A percentile compares a stretch with the other conserved stretches of the same genome.
phyloP scores from a whole-genome alignment of 1,140 invertebrate genomes.

The Mamestra configurata region DNA sequence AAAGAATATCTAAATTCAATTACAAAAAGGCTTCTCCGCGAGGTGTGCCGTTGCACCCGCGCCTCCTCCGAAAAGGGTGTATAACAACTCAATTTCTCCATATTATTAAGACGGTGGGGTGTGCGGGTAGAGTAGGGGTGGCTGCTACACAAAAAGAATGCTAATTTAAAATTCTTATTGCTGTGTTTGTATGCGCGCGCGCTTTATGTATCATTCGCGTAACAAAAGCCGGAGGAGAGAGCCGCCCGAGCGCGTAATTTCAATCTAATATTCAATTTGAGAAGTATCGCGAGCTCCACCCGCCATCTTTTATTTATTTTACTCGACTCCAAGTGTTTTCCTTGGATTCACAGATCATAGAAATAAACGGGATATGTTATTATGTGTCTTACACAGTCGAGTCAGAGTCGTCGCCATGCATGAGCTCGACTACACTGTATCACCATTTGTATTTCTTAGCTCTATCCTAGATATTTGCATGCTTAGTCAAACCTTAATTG shows the following conservation, averaged over 20 bases:
- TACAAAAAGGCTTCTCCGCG: conserved; percentile 83
- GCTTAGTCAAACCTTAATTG: conserved; percentile 36
- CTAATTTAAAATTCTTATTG: conserved; percentile 87
- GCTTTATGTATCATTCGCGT: conserved; percentile 83
- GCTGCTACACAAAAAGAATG: conserved; percentile 85
- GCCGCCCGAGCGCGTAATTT: conserved; percentile 84
- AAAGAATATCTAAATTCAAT: conserved; percentile 87
- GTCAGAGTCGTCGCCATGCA: conserved; percentile 5
- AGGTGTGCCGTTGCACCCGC: conserved; percentile 83
- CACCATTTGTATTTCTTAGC: neutral
- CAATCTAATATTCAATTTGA: conserved; percentile 87
- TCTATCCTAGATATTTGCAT: conserved; percentile 15
- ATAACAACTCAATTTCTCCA: conserved; percentile 87
- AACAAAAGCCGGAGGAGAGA: conserved; percentile 80
- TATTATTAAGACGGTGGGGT: conserved; percentile 85
- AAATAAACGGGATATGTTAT: conserved; percentile 55
- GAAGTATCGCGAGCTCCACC: conserved; percentile 75
- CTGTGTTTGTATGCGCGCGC: conserved; percentile 83
- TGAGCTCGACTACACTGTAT: neutral
- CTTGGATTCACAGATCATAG: conserved; percentile 69
- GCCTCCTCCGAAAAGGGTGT: conserved; percentile 83
- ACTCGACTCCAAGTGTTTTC: conserved; percentile 71
- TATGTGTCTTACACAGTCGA: conserved; percentile 31
- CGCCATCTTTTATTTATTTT: conserved; percentile 82
- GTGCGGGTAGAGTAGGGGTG: conserved; percentile 74